A percentile compares a stretch with the other conserved stretches of the same genome.
phyloP scores from a whole-genome alignment of 1,140 invertebrate genomes.

The Rhyacophila brunnea region DNA sequence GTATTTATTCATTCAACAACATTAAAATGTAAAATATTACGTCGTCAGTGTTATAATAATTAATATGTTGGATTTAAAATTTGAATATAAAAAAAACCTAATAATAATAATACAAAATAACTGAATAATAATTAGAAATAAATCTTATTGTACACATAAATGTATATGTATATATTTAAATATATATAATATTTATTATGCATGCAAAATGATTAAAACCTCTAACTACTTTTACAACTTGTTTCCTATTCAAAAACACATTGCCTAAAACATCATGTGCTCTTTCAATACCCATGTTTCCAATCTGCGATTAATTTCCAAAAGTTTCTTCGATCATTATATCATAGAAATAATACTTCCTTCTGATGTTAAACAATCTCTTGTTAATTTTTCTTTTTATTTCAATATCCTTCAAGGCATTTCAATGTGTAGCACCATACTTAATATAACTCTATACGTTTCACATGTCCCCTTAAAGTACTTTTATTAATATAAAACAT shows the following conservation, averaged over 20 bases:
- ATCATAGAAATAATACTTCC: slow-evolving; percentile 11
- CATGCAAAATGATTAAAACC: slow-evolving; percentile 23
- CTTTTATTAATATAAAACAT: slow-evolving; percentile 18
- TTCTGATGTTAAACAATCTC: slow-evolving; percentile 17
- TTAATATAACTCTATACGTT: slow-evolving; percentile 33
- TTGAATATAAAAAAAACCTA: not conserved
- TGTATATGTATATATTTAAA: no score
- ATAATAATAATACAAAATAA: slow-evolving; percentile 6
- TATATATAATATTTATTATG: slow-evolving; percentile 13
- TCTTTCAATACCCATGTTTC: slow-evolving; percentile 22
- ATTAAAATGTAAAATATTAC: slow-evolving; percentile 1
- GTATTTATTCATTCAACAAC: slow-evolving; percentile 26
- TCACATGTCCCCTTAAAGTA: slow-evolving; percentile 21
- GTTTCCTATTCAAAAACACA: slow-evolving; percentile 25
- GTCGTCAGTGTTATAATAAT: not conserved
- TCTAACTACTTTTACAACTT: slow-evolving; percentile 23
- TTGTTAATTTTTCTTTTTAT: slow-evolving; percentile 13
- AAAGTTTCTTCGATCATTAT: slow-evolving; percentile 19
- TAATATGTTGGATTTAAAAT: not conserved
- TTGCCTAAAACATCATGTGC: slow-evolving; percentile 33
- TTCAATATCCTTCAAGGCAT: slow-evolving; percentile 35
- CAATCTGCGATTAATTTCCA: slow-evolving; percentile 14
- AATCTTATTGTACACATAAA: slow-evolving; percentile 3
- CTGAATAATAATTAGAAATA: slow-evolving; percentile 9
- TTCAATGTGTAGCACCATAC: slow-evolving; percentile 36